Percentiles rank a stretch among this genome's conserved stretches.
These are phyloP conservation scores for Chrosomus eos DNA, from an alignment of 2,797 vertebrate genomes.

Conservation along the genomic window DNA sequence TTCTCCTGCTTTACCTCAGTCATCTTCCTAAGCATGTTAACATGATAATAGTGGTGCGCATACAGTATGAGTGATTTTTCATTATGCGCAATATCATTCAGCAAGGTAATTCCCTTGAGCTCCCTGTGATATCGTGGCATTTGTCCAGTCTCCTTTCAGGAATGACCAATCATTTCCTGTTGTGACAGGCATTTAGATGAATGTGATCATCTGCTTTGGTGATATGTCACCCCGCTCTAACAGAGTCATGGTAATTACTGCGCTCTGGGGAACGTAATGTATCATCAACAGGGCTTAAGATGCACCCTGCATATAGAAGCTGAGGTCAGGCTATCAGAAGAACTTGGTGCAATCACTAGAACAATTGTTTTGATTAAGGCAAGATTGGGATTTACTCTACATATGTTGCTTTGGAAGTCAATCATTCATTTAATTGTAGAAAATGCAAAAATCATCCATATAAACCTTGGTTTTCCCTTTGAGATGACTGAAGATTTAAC, in stretches of 20 bases:
- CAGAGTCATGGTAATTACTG: conserved; percentile 64
- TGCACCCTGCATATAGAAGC: conserved; percentile 58
- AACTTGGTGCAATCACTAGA: conserved; percentile 46
- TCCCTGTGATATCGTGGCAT: conserved; percentile 42
- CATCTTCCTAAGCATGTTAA: conserved; percentile 7
- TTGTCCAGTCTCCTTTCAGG: conserved; percentile 44
- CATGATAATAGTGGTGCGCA: not conserved
- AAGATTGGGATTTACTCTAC: conserved; percentile 65
- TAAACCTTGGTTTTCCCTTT: conserved; percentile 26
- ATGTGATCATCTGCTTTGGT: conserved; percentile 55
- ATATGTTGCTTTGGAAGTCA: conserved; percentile 67
- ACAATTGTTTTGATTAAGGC: conserved; percentile 66
- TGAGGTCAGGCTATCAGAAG: conserved; percentile 60
- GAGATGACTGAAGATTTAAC: conserved; percentile 38
- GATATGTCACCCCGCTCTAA: conserved; percentile 60
- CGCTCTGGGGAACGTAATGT: conserved; percentile 66
- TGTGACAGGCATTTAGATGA: conserved; percentile 54
- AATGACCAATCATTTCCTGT: conserved; percentile 51
- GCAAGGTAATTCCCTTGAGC: conserved; percentile 34
- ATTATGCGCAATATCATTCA: conserved; percentile 4
- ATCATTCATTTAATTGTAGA: conserved; percentile 71
- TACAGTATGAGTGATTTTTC: conserved; percentile 12
- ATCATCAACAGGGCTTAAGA: conserved; percentile 68
- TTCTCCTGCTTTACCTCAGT: not conserved
- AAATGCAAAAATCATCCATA: conserved; percentile 48